Evolutionary conservation across 2,113 vertebrate genomes (phyloP).

Genomic region (Cyprinodon variegatus): DNA sequence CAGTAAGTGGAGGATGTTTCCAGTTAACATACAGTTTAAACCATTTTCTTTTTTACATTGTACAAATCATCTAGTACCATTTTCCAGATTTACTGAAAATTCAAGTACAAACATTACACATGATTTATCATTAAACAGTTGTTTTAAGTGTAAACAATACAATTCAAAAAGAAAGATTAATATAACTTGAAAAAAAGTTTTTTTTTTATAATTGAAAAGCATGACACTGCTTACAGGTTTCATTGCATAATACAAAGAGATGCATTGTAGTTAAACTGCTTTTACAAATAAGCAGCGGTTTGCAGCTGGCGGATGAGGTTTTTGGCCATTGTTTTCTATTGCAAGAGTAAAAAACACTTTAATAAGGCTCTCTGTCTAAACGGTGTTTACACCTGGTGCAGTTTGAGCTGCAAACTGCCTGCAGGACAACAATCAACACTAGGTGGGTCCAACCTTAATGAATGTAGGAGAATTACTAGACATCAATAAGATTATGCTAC

Average conservation of each 20-base stretch:
- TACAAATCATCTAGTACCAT: conserved; percentile 22
- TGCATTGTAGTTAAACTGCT: conserved; percentile 55
- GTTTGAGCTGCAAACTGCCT: background rate
- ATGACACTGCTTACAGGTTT: conserved; percentile 13
- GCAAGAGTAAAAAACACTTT: background rate
- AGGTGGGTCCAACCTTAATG: background rate
- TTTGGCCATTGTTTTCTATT: conserved; percentile 7
- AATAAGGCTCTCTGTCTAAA: background rate
- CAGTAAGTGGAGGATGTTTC: conserved; percentile 27
- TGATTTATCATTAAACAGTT: conserved; percentile 33
- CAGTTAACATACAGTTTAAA: conserved; percentile 15
- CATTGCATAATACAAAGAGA: conserved; percentile 28
- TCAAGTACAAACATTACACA: conserved; percentile 19
- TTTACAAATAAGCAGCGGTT: conserved; percentile 20
- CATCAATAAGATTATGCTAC: background rate
- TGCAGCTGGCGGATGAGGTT: conserved; percentile 6
- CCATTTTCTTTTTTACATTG: background rate
- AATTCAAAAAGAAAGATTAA: conserved; percentile 37
- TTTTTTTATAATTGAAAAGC: conserved; percentile 46
- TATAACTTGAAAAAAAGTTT: conserved; percentile 16
- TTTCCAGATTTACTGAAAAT: conserved; percentile 32
- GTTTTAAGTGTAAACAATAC: conserved; percentile 40
- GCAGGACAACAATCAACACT: background rate
- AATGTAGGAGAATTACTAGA: background rate
- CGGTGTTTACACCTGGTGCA: background rate